A percentile compares a stretch with the other conserved stretches of the same genome.
Evolutionary conservation across 2,797 vertebrate species (phyloP).

Genomic region (Tapirus indicus): DNA sequence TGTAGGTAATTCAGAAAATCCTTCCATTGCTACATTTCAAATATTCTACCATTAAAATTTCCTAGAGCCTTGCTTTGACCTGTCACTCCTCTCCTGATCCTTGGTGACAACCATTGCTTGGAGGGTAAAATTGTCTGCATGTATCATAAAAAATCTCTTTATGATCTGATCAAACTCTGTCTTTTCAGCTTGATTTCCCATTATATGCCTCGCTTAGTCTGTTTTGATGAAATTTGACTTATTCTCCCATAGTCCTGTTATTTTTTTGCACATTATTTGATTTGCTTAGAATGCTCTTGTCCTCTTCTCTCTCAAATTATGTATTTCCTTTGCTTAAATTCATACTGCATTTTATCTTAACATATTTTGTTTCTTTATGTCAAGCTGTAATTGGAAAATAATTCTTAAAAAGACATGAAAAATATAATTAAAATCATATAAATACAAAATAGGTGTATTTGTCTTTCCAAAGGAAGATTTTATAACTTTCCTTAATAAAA

Average conservation of each 20-base stretch:
- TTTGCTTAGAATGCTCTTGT: not conserved
- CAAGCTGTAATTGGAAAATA: constrained; percentile 14
- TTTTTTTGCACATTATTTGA: not conserved
- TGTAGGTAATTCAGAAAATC: not conserved
- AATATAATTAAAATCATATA: constrained; percentile 25
- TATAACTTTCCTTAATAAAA: constrained; percentile 7
- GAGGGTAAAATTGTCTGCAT: not conserved
- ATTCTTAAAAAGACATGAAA: constrained; percentile 8
- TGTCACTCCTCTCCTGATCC: not conserved
- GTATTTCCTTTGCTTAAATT: constrained; percentile 14
- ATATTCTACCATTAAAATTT: not conserved
- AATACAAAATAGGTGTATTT: constrained; percentile 15
- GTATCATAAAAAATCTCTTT: not conserved
- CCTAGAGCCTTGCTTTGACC: not conserved
- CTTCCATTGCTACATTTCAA: not conserved
- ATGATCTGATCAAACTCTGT: not conserved
- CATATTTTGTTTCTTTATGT: not conserved
- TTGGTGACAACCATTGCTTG: not conserved
- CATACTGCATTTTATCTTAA: not conserved
- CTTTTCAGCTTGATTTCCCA: not conserved
- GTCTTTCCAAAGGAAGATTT: constrained; percentile 37
- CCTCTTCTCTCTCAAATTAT: not conserved
- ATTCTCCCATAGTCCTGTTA: not conserved
- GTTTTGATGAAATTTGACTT: not conserved
- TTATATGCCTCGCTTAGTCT: not conserved